phyloP scores from a whole-genome alignment of 1,140 invertebrate species.

The Dendrolimus punctatus region DNA sequence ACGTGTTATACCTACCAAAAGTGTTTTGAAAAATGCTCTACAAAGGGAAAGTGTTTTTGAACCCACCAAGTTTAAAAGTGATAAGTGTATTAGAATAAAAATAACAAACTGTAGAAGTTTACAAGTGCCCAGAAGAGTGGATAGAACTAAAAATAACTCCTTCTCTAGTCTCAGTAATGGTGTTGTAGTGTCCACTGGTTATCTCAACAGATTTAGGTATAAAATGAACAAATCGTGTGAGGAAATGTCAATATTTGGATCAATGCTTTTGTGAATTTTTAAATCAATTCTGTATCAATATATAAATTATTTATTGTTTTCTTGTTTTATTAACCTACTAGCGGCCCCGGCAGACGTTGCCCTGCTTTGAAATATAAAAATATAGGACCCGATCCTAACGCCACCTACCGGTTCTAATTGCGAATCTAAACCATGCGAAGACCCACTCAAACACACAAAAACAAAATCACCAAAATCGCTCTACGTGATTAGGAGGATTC shows the following conservation, averaged over 20 bases:
- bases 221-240: slow-evolving; percentile 32
- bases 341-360: too few species aligned
- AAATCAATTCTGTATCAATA: slow-evolving; percentile 4
- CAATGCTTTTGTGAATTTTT: slow-evolving; percentile 38
- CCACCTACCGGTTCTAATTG: too few species aligned
- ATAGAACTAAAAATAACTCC: too few species aligned
- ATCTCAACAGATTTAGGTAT: slow-evolving; percentile 54
- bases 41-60: slow-evolving; percentile 41
- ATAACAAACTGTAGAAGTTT: slow-evolving; percentile 44
- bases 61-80: slow-evolving; percentile 25
- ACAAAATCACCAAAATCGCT: too few species aligned
- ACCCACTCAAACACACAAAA: too few species aligned
- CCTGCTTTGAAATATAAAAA: too few species aligned
- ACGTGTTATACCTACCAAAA: slow-evolving; percentile 21
- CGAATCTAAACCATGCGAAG: too few species aligned
- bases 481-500: too few species aligned
- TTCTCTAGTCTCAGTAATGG: slow-evolving; percentile 2
- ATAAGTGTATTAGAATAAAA: slow-evolving; percentile 35
- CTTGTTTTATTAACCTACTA: not conserved
- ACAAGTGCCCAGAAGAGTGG: slow-evolving; percentile 2
- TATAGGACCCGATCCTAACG: too few species aligned
- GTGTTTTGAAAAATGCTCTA: slow-evolving; percentile 8
- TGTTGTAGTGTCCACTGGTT: slow-evolving; percentile 35
- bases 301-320: slow-evolving; percentile 8
- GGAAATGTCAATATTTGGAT: slow-evolving; percentile 53